Percentiles rank a stretch among this genome's conserved stretches.
Evolutionary conservation across 1,140 invertebrate genomes (phyloP).

Genomic region (Asobara japonica): DNA sequence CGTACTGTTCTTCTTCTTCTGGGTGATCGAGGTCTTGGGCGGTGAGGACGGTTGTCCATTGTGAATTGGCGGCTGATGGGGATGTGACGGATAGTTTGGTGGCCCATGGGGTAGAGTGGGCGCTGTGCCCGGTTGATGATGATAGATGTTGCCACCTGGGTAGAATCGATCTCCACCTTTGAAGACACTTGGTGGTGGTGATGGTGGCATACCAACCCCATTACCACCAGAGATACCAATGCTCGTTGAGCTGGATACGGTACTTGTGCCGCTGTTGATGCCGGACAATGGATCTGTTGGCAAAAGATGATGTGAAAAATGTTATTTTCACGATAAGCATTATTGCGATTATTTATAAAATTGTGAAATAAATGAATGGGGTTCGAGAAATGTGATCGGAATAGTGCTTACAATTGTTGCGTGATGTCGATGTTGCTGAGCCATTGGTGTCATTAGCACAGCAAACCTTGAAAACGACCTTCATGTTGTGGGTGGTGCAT

Average conservation of each 20-base stretch:
- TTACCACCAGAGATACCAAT: constrained; percentile 64
- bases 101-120: constrained; percentile 66
- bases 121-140: constrained; percentile 64
- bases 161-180: constrained; percentile 62
- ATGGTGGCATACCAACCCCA: constrained; percentile 62
- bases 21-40: constrained; percentile 62
- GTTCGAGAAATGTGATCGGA: neutral
- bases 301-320: neutral
- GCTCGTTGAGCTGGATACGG: constrained; percentile 59
- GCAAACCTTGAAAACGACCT: constrained; percentile 95
- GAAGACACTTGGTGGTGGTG: constrained; percentile 62
- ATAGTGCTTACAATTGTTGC: constrained; percentile 61
- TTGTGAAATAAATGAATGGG: too few species aligned
- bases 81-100: constrained; percentile 60
- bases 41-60: constrained; percentile 59
- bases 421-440: constrained; percentile 60
- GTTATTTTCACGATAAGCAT: too few species aligned
- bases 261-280: constrained; percentile 53
- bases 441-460: constrained; percentile 71
- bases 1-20: constrained; percentile 67
- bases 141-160: constrained; percentile 59
- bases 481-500: constrained; percentile 94
- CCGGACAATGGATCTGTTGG: constrained; percentile 50
- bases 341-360: too few species aligned
- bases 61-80: constrained; percentile 58